Conservation (phyloP, 2,888 invertebrate species). For the Heteropelma amictum region DNA sequence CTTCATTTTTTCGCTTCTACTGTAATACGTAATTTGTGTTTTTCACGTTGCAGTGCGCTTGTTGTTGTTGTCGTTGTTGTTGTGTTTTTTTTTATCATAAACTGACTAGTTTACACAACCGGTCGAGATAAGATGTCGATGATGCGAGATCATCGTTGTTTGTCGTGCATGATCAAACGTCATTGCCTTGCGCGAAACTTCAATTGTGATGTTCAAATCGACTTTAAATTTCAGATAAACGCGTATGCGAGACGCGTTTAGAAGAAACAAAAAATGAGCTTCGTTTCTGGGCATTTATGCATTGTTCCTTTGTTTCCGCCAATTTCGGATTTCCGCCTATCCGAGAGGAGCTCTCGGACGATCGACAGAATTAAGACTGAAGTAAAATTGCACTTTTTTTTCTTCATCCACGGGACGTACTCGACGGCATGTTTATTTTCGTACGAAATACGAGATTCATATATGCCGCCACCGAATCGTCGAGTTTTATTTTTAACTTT, state of each 20-base stretch:
- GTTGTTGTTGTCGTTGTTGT: slow-evolving; percentile 1
- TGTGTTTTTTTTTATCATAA: too few relatives aligned
- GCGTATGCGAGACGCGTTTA: background rate
- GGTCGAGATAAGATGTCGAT: background rate
- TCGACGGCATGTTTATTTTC: background rate
- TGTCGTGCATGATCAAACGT: slow-evolving; percentile 21
- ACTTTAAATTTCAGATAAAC: slow-evolving; percentile 7
- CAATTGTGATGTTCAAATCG: slow-evolving; percentile 8
- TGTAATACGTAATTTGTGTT: too few relatives aligned
- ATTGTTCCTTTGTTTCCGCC: background rate
- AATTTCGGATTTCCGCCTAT: background rate
- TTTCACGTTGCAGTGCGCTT: slow-evolving; percentile 26
- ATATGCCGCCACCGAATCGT: background rate
- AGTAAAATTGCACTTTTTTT: background rate
- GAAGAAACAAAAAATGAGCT: background rate
- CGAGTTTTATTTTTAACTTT: background rate
- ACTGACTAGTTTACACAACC: too few relatives aligned
- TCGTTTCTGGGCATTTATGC: background rate
- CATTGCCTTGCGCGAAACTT: background rate
- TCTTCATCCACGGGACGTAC: background rate
- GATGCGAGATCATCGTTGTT: background rate
- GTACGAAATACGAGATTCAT: slow-evolving; percentile 7
- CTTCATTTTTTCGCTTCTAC: slow-evolving; percentile 40
- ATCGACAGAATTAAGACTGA: background rate
- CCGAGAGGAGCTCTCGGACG: background rate